Conservation (phyloP, 2,888 invertebrate genomes). For the Sphaerophoria taeniata region DNA sequence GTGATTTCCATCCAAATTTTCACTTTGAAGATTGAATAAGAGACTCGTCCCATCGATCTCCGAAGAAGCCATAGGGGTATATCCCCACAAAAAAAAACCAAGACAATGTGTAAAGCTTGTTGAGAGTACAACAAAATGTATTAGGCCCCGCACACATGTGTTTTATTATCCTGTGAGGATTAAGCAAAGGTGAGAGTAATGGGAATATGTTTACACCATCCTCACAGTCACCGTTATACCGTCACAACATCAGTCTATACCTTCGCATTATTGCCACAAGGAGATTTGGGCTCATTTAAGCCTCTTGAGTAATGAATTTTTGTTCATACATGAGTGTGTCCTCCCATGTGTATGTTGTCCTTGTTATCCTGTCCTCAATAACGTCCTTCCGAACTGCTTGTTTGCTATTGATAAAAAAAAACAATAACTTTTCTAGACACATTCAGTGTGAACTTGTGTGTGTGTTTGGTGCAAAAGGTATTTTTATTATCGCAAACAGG, state of each 20-base stretch:
- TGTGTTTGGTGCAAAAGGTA: background rate
- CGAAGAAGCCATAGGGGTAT: background rate
- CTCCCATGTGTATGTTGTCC: background rate
- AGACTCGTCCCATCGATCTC: background rate
- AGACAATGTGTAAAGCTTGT: background rate
- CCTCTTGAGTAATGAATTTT: slow-evolving; percentile 63
- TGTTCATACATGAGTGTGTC: background rate
- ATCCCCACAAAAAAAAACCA: background rate
- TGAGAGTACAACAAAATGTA: background rate
- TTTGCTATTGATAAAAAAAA: slow-evolving; percentile 4
- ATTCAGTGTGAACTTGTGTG: background rate
- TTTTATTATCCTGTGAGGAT: slow-evolving; percentile 31
- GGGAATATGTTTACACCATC: slow-evolving; percentile 50
- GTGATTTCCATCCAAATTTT: slow-evolving; percentile 15
- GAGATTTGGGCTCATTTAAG: slow-evolving; percentile 45
- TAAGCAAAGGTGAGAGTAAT: slow-evolving; percentile 27
- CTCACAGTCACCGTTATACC: background rate
- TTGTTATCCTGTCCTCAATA: background rate
- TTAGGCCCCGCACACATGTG: slow-evolving; percentile 1
- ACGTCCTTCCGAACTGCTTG: slow-evolving; percentile 14
- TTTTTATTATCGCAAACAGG: background rate
- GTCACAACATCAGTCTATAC: background rate
- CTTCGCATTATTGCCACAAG: slow-evolving; percentile 21
- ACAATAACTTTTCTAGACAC: background rate
- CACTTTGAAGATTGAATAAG: slow-evolving; percentile 6